Evolutionary conservation across 2,797 vertebrate species (phyloP), one percentile per base, ranked within the genome.

Genomic region (Steatocranus sp.): DNA sequence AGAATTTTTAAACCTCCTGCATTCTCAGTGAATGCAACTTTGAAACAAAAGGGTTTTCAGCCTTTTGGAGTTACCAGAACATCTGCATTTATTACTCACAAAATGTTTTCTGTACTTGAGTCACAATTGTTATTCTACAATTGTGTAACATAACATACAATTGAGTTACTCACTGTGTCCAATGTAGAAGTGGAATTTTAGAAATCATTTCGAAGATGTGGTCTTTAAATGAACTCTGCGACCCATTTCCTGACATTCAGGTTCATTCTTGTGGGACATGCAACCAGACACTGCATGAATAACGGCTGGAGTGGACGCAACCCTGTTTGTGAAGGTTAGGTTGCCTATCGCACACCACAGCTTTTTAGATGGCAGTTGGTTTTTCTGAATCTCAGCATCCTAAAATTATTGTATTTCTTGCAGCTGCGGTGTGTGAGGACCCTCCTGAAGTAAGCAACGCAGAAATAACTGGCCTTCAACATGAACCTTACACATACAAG

Each of bases 251-350:
- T 53, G 17, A 78, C 34, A 1, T 61, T 73, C 83, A 97, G 96
- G 76, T 84, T 88, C 76, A 18, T 5, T 2, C 86, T 95, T 12
- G 86, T 96, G 0, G 96, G 96, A 32, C 14, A 0, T 20, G 78
- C 32, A 8, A 91, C 56, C 34, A 94, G 92, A 80, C 20, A 15
- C 78, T 97, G 96, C 75, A 3, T 78, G 85, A 82, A 25, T 27
- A 3, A 32, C 0, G 96, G 95, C 53, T 97, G 96, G 96, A 92
- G 95, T 1, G 94, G 94, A 58, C 94, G 90, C 5, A 5, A 49
- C 66, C 89, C 96, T 4, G 32, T 49, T 1, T 97, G 96, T 91
- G 94, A 96, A 92, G 94, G 96, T 91, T 78, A 20, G 20, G 50
- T 15, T 30, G 6, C 7, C 5, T 30, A 8, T 8, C 2, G 3